Conservation (phyloP, 2,113 vertebrate genomes). For the Pangasianodon hypophthalmus region DNA sequence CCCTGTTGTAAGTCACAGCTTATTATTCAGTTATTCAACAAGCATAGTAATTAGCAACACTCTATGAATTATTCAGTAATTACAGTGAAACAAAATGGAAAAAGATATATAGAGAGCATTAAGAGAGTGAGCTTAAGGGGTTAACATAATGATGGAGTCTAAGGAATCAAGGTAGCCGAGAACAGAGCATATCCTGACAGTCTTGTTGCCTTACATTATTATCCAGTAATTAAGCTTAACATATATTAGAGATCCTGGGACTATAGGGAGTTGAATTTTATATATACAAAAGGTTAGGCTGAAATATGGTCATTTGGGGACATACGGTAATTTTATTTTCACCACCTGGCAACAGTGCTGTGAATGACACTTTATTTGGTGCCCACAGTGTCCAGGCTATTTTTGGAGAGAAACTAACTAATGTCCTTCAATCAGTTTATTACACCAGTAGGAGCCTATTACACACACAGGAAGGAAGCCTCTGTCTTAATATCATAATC, state of each 20-base stretch:
- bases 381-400: constrained; percentile 8
- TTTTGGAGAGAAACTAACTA: neutral
- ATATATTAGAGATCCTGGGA: neutral
- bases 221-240: neutral
- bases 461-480: constrained; percentile 1
- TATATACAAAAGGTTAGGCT: neutral
- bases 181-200: neutral
- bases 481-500: constrained; percentile 7
- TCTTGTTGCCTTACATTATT: neutral
- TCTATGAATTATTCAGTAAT: neutral
- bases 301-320: constrained; percentile 6
- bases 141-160: neutral
- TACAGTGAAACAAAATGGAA: neutral
- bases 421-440: constrained; percentile 6
- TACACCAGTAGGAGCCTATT: neutral
- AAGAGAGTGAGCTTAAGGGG: neutral
- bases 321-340: neutral
- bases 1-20: neutral
- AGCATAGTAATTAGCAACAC: neutral
- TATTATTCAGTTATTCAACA: neutral
- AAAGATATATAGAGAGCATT: neutral
- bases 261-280: constrained; percentile 7
- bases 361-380: constrained; percentile 26
- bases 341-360: constrained; percentile 6
- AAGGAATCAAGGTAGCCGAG: neutral